Conservation (phyloP, 2,797 vertebrate species). For the Acanthurus leucopareius region DNA sequence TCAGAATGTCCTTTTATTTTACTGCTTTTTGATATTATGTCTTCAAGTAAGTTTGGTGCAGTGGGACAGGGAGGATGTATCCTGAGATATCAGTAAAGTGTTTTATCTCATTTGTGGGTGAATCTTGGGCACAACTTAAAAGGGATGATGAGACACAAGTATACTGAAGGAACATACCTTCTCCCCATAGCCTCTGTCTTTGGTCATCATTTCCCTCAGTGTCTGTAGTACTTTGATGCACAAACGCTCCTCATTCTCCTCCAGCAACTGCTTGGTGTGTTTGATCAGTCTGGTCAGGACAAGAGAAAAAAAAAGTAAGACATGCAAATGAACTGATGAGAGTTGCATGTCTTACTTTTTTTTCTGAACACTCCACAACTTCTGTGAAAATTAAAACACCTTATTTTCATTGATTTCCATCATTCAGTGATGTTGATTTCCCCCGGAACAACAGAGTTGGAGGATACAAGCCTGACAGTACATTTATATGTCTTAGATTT, state of each 20-base stretch:
- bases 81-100: conserved; percentile 20
- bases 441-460: background rate
- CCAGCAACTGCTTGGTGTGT: conserved; percentile 97
- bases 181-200: conserved; percentile 96
- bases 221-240: conserved; percentile 99
- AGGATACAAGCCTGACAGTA: background rate
- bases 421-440: background rate
- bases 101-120: conserved; percentile 39
- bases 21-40: background rate
- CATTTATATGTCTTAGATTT: background rate
- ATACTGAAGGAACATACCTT: conserved; percentile 90
- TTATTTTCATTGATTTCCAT: background rate
- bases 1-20: conserved; percentile 11
- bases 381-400: background rate
- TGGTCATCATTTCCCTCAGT: conserved; percentile 99
- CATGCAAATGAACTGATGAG: background rate
- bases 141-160: conserved; percentile 31
- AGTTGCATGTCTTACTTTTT: background rate
- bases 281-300: conserved; percentile 91
- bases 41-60: background rate
- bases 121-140: conserved; percentile 2
- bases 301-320: background rate
- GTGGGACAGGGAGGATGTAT: conserved; percentile 12
- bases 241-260: conserved; percentile 98
- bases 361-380: background rate